Conservation (phyloP, 2,888 invertebrate species). For the Philaethria dido region DNA sequence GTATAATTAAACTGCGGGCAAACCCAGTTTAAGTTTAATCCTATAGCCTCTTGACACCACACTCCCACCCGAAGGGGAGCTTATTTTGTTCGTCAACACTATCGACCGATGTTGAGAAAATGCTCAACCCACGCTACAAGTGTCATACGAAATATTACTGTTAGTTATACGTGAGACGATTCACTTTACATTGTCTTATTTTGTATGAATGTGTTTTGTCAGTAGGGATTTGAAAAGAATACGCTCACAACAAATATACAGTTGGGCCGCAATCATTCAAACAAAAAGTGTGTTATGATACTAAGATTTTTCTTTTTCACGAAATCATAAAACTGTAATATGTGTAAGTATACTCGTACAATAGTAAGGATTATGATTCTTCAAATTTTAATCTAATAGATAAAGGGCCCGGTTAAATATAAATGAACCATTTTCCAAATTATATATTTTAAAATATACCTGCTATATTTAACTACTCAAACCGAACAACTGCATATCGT, state of each 20-base stretch:
- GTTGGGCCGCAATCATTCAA: constrained; percentile 57
- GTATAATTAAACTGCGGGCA: constrained; percentile 82
- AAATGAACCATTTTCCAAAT: background rate
- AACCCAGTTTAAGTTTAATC: constrained; percentile 83
- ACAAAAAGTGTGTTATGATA: constrained; percentile 48
- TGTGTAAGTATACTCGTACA: too few relatives aligned
- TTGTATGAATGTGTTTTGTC: constrained; percentile 54
- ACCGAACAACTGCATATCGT: background rate
- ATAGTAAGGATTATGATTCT: background rate
- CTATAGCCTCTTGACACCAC: constrained; percentile 83
- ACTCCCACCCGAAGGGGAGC: constrained; percentile 73
- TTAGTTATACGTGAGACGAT: constrained; percentile 59
- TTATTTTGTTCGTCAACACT: constrained; percentile 83
- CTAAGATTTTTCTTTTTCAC: background rate
- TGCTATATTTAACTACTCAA: background rate
- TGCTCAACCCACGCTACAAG: constrained; percentile 63
- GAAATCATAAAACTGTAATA: background rate
- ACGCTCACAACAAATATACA: constrained; percentile 61
- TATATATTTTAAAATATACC: background rate
- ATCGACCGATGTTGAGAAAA: constrained; percentile 76
- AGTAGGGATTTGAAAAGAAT: constrained; percentile 61
- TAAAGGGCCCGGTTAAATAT: background rate
- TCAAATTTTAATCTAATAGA: background rate
- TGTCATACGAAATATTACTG: constrained; percentile 68
- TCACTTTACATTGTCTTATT: constrained; percentile 61